phyloP scores from a whole-genome alignment of 2,113 vertebrate genomes.

The Clupea harengus region DNA sequence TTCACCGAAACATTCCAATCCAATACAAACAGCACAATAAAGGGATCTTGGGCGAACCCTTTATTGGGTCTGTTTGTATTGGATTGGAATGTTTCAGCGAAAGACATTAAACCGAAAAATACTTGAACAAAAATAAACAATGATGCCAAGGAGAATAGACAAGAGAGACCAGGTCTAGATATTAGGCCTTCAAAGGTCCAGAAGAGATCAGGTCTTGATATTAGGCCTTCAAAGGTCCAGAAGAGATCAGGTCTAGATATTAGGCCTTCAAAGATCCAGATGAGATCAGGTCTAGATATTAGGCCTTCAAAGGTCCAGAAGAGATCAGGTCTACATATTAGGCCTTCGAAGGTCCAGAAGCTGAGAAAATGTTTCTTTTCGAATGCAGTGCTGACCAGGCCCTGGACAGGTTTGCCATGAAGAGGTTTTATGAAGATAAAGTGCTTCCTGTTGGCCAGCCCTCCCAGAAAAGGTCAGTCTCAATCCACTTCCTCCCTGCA shows the following conservation, averaged over 20 bases:
- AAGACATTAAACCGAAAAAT: too few species aligned
- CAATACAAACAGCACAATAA: background rate
- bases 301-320: slow-evolving; percentile 13
- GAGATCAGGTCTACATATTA: background rate
- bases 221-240: slow-evolving; percentile 3
- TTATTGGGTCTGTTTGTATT: too few species aligned
- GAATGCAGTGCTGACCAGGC: slow-evolving; percentile 88
- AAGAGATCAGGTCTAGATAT: background rate
- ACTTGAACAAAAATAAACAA: background rate
- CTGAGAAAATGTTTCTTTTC: slow-evolving; percentile 31
- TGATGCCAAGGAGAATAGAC: background rate
- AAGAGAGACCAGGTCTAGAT: background rate
- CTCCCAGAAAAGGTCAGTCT: slow-evolving; percentile 90
- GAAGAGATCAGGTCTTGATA: background rate
- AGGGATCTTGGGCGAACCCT: background rate
- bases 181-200: slow-evolving; percentile 1
- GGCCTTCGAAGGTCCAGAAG: slow-evolving; percentile 10
- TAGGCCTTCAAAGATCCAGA: slow-evolving; percentile 7
- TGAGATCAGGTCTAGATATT: background rate
- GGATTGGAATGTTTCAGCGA: too few species aligned
- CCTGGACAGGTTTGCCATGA: slow-evolving; percentile 98
- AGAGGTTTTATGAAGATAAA: slow-evolving; percentile 98
- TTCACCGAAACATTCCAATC: background rate
- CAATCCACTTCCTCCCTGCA: slow-evolving; percentile 38
- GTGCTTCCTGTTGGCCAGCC: slow-evolving; percentile 93